Conservation (phyloP, 2,888 invertebrate genomes). For the Eupeodes latifasciatus region DNA sequence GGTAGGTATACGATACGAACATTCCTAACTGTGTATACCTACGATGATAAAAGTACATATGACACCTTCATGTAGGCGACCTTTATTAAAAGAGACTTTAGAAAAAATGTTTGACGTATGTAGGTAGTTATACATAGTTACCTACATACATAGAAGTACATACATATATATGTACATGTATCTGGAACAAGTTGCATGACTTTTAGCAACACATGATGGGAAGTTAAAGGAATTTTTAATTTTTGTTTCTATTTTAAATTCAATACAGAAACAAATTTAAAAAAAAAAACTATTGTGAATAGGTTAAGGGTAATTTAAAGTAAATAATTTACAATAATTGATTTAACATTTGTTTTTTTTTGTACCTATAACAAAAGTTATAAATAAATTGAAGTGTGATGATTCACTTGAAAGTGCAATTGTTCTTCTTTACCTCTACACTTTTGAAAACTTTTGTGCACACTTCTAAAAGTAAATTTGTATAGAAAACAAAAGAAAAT, state of each 20-base stretch:
- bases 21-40: not conserved
- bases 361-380: not conserved
- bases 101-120: constrained; percentile 11
- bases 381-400: not conserved
- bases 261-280: too few relatives aligned
- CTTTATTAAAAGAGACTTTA: not conserved
- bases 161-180: too few relatives aligned
- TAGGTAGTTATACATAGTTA: not conserved
- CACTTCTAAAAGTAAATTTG: not conserved
- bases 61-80: constrained; percentile 8
- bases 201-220: too few relatives aligned
- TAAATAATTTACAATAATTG: not conserved
- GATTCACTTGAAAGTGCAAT: not conserved
- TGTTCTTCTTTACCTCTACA: not conserved
- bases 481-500: not conserved
- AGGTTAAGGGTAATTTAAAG: not conserved
- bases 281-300: not conserved
- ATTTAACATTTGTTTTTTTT: not conserved
- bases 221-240: too few relatives aligned
- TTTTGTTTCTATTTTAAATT: too few relatives aligned
- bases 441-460: not conserved
- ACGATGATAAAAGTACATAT: not conserved
- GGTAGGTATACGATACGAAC: not conserved
- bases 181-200: not conserved
- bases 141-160: not conserved